These are phyloP conservation scores for Spisula solida DNA, from an alignment of 2,888 invertebrate species.

Conservation along the genomic window DNA sequence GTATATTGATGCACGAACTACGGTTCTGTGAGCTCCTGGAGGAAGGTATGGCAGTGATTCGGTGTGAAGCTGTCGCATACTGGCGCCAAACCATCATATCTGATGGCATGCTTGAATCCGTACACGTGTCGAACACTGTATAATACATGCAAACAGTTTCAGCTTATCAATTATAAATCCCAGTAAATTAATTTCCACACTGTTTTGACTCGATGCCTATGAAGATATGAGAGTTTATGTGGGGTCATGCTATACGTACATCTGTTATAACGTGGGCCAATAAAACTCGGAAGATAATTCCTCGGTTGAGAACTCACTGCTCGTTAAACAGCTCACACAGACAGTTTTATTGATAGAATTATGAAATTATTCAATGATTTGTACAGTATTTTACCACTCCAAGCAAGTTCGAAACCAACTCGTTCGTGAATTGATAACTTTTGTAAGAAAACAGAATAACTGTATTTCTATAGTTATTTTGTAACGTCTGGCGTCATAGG, in stretches of 20 bases:
- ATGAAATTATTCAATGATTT: too few species aligned
- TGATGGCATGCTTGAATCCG: conserved; percentile 32
- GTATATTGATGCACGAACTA: too few species aligned
- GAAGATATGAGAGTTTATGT: conserved; percentile 34
- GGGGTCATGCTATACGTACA: not conserved
- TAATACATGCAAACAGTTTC: conserved; percentile 18
- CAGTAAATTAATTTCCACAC: conserved; percentile 44
- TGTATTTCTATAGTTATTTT: not conserved
- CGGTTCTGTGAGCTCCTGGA: not conserved
- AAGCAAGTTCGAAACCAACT: not conserved
- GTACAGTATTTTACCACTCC: too few species aligned
- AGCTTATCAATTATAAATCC: conserved; percentile 46
- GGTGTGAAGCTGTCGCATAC: not conserved
- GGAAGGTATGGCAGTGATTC: not conserved
- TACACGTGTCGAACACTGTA: not conserved
- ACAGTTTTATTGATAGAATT: not conserved
- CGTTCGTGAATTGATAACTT: not conserved
- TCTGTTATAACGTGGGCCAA: not conserved
- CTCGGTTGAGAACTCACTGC: not conserved
- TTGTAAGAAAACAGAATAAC: not conserved
- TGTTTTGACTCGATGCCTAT: conserved; percentile 31
- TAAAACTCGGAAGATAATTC: not conserved
- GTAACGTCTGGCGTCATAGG: not conserved
- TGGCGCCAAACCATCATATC: conserved; percentile 35
- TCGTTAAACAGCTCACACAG: not conserved